Base-by-base conservation (phyloP, 1,140 invertebrate species). In the Drusus annulatus region DNA sequence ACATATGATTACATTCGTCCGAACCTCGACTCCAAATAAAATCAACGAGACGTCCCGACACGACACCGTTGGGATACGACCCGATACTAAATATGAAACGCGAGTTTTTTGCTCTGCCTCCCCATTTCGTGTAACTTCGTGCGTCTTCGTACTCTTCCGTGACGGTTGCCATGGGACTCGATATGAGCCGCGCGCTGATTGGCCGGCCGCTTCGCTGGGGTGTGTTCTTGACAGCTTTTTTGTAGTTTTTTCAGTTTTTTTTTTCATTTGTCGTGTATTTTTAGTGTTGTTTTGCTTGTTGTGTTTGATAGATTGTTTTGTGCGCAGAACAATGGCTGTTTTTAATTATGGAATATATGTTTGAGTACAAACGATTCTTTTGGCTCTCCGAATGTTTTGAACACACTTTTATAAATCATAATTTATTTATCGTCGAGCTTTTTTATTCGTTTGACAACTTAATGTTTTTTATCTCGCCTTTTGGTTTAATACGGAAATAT, bases 241-340 rank as follows among this genome's bases (percentile, higher is more conserved):
- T 80, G 19, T 74, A 17, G n/a, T 21, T 15, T 65, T 80, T 75
- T 79, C 63, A 50, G 17, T 36, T 19, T 45, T 79, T 81, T 76
- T 81, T 76, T 62, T 65, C 80, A 65, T 76, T 80, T 74, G 65
- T 73, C 60, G 54, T 78, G 69, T 81, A 81, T 81, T 79, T 81
- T 81, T 81, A 81, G 80, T 81, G 68, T 79, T 76, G 80, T 81
- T 81, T 81, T 79, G 80, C 76, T 78, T 65, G 80, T 81, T 81
- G 76, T 81, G 80, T 79, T 79, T 81, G 80, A 81, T 81, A 77
- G 80, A 81, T 81, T 79, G 80, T 81, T 79, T 71, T 75, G 76
- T 76, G 80, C 80, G 52, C 45, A 76, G 77, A 76, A 78, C 80
- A 81, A 81, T 81, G 80, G 76, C 28, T 74, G 68, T 58, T 77